Evolutionary conservation across 2,797 vertebrate genomes (phyloP).

Genomic region (Etheostoma nigrum): DNA sequence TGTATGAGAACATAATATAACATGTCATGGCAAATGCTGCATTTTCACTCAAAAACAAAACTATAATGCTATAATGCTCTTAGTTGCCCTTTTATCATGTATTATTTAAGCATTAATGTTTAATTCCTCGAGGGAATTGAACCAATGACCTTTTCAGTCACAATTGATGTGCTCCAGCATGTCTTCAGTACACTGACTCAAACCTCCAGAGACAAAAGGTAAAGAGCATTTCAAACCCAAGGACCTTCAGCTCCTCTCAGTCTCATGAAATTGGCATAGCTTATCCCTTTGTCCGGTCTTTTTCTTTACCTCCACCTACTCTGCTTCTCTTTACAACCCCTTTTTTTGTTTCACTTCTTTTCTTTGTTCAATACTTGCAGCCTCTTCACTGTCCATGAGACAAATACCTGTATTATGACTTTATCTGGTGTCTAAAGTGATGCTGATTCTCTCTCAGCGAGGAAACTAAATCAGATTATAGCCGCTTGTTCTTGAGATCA

Average conservation of each 20-base stretch:
- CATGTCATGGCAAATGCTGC: neutral
- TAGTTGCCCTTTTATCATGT: constrained; percentile 30
- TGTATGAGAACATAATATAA: neutral
- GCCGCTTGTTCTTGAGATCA: constrained; percentile 22
- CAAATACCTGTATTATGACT: neutral
- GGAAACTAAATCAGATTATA: constrained; percentile 41
- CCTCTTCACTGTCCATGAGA: neutral
- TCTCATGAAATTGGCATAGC: constrained; percentile 18
- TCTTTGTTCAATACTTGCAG: neutral
- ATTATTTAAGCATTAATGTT: constrained; percentile 50
- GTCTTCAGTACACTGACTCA: constrained; percentile 7
- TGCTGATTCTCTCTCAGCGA: constrained; percentile 23
- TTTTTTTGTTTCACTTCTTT: constrained; percentile 1
- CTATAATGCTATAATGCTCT: constrained; percentile 10
- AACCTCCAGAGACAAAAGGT: constrained; percentile 24
- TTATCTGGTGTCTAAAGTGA: constrained; percentile 1
- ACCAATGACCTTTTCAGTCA: constrained; percentile 40
- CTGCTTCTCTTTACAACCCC: neutral
- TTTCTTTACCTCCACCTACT: neutral
- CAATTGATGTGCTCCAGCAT: constrained; percentile 9
- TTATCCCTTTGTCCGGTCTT: constrained; percentile 4
- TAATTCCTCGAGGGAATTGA: constrained; percentile 34
- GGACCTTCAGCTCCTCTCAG: constrained; percentile 6
- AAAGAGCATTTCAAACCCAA: constrained; percentile 37
- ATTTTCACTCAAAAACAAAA: constrained; percentile 18